These are phyloP conservation scores for Diarsia mendica DNA, from an alignment of 2,888 invertebrate species.

Conservation along the genomic window DNA sequence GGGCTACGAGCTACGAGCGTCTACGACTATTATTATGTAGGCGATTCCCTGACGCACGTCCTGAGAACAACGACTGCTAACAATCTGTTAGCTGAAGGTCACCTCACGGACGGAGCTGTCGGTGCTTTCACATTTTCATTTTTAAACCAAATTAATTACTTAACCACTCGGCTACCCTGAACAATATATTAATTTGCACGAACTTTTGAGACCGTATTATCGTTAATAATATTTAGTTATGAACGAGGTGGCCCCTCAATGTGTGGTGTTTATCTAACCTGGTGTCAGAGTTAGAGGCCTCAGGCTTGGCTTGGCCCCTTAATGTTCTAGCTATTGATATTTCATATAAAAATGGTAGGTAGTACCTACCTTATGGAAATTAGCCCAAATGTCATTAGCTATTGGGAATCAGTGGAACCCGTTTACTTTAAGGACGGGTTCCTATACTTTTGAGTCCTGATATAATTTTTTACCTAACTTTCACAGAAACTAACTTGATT, in stretches of 20 bases:
- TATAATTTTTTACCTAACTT: too few species aligned
- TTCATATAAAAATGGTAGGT: background rate
- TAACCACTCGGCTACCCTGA: background rate
- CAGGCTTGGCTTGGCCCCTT: background rate
- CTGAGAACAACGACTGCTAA: slow-evolving; percentile 46
- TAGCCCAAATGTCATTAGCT: background rate
- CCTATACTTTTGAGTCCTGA: background rate
- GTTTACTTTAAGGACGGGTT: background rate
- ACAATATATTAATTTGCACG: background rate
- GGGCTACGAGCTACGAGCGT: slow-evolving; percentile 15
- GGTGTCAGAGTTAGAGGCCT: too few species aligned
- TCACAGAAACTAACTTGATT: background rate
- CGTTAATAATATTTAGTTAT: background rate
- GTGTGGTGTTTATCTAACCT: too few species aligned
- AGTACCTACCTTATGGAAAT: background rate
- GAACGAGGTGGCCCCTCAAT: background rate
- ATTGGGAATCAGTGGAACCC: background rate
- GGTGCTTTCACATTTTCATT: background rate
- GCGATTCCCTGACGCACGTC: slow-evolving; percentile 59
- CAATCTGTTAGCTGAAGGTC: slow-evolving; percentile 49
- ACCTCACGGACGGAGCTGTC: background rate
- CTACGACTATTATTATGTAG: slow-evolving; percentile 48
- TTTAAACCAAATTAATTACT: slow-evolving; percentile 7
- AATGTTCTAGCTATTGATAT: background rate
- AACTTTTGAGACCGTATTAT: slow-evolving; percentile 4